Base-by-base conservation (phyloP, 2,888 invertebrate genomes). In the Drosophila prostipennis region DNA sequence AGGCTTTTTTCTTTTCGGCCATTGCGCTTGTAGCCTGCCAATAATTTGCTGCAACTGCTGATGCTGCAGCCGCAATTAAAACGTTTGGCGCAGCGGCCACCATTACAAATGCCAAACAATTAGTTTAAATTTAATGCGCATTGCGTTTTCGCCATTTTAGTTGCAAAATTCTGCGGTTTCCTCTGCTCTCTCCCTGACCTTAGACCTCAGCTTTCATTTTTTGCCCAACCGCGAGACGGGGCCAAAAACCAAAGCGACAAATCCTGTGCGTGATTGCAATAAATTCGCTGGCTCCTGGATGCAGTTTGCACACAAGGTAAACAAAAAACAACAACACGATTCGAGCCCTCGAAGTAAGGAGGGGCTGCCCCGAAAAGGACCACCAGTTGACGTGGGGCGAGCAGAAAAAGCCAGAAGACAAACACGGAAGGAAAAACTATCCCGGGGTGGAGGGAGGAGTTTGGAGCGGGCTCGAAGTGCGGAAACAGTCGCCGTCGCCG, bases 31-130 rank as follows among this genome's bases (percentile, higher is more conserved):
- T 77, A 79, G 78, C 63, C 74, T 77, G 74, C 71, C 80, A 86
- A 83, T 88, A 88, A 76, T 86, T 80, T 72, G 70, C 68, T 59
- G 77, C 71, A 72, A 72, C 56, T 55, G 57, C 67, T 76, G 63
- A 74, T 56, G 77, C 70, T 75, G 79, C 58, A 77, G 86, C 74
- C 76, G 72, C 81, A 84, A 86, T 88, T 88, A 78, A 84, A 89
- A 73, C 72, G 75, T 89, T 86, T 78, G 81, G 67, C 76, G 84
- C 83, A 78, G 74, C 65, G 72, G 70, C 58, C 51, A 49, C 89
- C 80, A 83, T 88, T 89, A 83, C 82, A 84, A 84, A 84, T 84
- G 84, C 72, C 68, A 58, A 52, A 70, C 89, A 89, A 84, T 84
- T 84, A 89, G 84, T 84, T 89, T 64, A 80, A 89, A 87, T 89